Evolutionary conservation across 2,113 vertebrate genomes (phyloP).

Genomic region (Microtus pennsylvanicus): DNA sequence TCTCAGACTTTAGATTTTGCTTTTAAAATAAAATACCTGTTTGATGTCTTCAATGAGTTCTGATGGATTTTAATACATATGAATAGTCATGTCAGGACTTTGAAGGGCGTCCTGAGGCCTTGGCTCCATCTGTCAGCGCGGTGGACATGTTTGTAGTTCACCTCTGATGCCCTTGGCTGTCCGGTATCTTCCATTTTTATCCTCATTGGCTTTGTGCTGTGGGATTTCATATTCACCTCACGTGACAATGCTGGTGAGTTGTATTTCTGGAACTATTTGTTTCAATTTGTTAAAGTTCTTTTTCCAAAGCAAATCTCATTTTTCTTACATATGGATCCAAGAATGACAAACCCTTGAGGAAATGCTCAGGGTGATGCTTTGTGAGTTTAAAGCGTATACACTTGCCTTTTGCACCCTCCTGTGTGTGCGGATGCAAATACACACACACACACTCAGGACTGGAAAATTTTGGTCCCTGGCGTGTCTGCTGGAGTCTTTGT

Average conservation of each 20-base stretch:
- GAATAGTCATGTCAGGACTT: neutral
- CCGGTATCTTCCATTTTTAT: rapidly evolving
- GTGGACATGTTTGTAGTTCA: neutral
- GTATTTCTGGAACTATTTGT: neutral
- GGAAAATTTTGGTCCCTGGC: rapidly evolving
- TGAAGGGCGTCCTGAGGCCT: rapidly evolving
- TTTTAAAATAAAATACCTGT: neutral
- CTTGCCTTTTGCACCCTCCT: too few species aligned
- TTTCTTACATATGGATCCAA: neutral
- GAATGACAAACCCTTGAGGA: neutral
- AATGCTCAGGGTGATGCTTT: too few species aligned
- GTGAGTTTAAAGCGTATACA: too few species aligned
- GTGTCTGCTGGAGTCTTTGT: neutral
- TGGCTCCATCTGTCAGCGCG: rapidly evolving
- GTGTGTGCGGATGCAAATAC: rapidly evolving
- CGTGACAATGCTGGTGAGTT: too few species aligned
- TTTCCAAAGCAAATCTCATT: neutral
- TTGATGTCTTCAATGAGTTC: neutral
- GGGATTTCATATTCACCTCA: neutral
- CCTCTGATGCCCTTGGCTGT: rapidly evolving
- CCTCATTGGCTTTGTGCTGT: neutral
- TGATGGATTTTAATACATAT: neutral
- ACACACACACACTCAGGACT: rapidly evolving
- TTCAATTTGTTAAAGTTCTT: neutral
- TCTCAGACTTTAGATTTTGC: neutral